Evolutionary conservation across 2,113 vertebrate species (phyloP).

Genomic region (Ameiurus melas): DNA sequence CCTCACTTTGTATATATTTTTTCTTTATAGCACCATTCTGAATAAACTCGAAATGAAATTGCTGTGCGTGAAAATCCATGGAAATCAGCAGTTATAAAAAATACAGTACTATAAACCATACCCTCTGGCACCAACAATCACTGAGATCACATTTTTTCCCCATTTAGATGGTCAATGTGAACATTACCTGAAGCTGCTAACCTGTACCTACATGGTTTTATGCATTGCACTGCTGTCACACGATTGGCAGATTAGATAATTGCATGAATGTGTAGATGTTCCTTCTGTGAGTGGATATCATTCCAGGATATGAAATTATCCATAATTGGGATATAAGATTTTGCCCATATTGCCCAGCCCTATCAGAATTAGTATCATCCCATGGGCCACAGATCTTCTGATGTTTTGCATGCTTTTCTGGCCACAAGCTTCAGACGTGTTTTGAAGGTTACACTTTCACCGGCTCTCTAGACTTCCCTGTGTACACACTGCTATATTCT

Average conservation of each 20-base stretch:
- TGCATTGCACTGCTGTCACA: not conserved
- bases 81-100: not conserved
- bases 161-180: not conserved
- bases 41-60: not conserved
- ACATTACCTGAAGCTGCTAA: not conserved
- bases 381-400: not conserved
- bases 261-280: not conserved
- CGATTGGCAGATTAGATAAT: not conserved
- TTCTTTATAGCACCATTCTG: not conserved
- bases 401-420: not conserved
- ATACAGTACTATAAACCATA: not conserved
- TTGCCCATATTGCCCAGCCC: too few relatives aligned
- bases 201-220: not conserved
- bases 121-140: not conserved
- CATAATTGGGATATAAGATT: too few relatives aligned
- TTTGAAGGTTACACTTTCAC: not conserved
- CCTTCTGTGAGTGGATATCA: too few relatives aligned
- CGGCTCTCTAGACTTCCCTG: not conserved
- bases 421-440: not conserved
- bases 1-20: too few relatives aligned
- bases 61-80: not conserved
- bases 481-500: not conserved
- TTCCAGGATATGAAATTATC: too few relatives aligned
- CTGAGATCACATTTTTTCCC: not conserved
- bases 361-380: not conserved